Evolutionary conservation across 1,140 invertebrate species (phyloP).

Genomic region (Drosophila ambigua): DNA sequence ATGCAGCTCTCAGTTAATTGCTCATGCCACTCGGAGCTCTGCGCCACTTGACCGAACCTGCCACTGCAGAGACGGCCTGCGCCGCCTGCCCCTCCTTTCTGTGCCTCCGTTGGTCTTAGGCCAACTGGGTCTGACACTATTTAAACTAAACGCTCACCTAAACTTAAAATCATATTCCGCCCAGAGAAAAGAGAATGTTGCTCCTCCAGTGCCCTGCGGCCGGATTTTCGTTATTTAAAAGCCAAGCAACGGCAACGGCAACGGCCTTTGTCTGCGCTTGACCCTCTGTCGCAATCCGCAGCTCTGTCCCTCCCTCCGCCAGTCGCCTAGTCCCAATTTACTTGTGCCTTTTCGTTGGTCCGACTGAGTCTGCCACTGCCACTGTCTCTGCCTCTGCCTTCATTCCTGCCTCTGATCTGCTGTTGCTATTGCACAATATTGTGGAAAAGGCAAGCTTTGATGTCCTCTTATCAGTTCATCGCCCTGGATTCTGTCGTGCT

Average conservation of each 20-base stretch:
- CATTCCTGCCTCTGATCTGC: slow-evolving; percentile 13
- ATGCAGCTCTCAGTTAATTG: slow-evolving; percentile 65
- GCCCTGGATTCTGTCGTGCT: slow-evolving; percentile 40
- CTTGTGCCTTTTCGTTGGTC: slow-evolving; percentile 42
- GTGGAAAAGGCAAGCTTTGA: slow-evolving; percentile 55
- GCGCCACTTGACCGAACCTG: slow-evolving; percentile 77
- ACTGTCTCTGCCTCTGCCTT: slow-evolving; percentile 4
- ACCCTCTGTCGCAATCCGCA: slow-evolving; percentile 52
- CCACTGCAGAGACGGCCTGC: slow-evolving; percentile 35
- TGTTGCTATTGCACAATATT: slow-evolving; percentile 58
- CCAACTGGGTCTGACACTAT: slow-evolving; percentile 50
- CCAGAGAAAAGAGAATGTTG: slow-evolving; percentile 39
- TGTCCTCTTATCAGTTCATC: slow-evolving; percentile 76
- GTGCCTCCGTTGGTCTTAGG: not conserved
- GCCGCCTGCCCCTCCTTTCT: slow-evolving; percentile 11
- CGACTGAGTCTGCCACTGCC: slow-evolving; percentile 2
- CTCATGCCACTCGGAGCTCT: slow-evolving; percentile 61
- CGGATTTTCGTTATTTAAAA: slow-evolving; percentile 75
- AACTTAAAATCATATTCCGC: slow-evolving; percentile 54
- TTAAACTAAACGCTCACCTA: slow-evolving; percentile 51
- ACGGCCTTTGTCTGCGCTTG: slow-evolving; percentile 72
- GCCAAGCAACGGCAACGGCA: slow-evolving; percentile 9
- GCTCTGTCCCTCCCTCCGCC: slow-evolving; percentile 7
- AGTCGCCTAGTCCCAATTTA: slow-evolving; percentile 39
- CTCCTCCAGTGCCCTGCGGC: slow-evolving; percentile 36